These are phyloP conservation scores for Coreoperca whiteheadi DNA, from an alignment of 2,113 vertebrate species.

Conservation along the genomic window DNA sequence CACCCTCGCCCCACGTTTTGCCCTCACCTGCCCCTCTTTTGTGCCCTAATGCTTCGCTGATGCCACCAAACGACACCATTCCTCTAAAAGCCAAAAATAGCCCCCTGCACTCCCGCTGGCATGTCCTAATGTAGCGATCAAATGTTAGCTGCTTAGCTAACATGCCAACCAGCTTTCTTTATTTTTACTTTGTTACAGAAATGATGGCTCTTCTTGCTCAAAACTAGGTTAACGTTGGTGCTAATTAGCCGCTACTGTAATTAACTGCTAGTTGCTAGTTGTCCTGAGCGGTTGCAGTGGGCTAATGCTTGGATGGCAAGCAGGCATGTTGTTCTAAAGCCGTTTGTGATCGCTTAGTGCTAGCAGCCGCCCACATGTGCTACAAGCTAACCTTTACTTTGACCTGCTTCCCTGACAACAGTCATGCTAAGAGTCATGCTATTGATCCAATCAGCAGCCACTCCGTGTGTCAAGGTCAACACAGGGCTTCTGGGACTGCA, in stretches of 20 bases:
- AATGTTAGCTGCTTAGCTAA: slow-evolving; percentile 9
- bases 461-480: slow-evolving; percentile 10
- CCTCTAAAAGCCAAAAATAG: slow-evolving; percentile 59
- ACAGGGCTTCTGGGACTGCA: not conserved
- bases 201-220: not conserved
- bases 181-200: not conserved
- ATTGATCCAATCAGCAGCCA: slow-evolving; percentile 26
- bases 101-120: not conserved
- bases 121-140: slow-evolving; percentile 6
- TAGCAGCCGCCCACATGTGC: slow-evolving; percentile 26
- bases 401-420: slow-evolving; percentile 27
- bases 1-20: slow-evolving; percentile 3
- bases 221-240: not conserved
- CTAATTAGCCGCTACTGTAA: not conserved
- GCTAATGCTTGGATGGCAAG: slow-evolving; percentile 14
- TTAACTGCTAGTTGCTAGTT: slow-evolving; percentile 24
- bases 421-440: slow-evolving; percentile 5
- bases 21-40: slow-evolving; percentile 20
- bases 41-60: slow-evolving; percentile 73
- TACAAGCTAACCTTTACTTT: slow-evolving; percentile 18
- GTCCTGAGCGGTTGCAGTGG: too few relatives aligned
- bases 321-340: slow-evolving; percentile 29
- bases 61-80: slow-evolving; percentile 53
- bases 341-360: slow-evolving; percentile 30
- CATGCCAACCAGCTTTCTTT: slow-evolving; percentile 1